Base-by-base conservation (phyloP, 2,113 vertebrate species). In the Okapia johnstoni region DNA sequence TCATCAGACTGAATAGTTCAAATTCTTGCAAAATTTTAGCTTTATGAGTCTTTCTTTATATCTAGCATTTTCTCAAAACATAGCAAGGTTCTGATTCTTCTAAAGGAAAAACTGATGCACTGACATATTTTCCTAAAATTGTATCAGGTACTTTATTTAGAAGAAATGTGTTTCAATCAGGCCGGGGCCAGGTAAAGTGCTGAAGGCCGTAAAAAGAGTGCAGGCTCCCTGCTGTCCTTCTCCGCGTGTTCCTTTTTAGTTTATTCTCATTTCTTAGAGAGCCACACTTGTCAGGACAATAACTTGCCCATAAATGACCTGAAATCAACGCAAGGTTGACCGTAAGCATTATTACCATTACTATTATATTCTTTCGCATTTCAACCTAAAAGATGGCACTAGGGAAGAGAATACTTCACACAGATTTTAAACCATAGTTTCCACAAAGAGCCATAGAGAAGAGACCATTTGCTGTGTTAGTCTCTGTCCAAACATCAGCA, bases 41-140 rank as follows among this genome's bases (percentile, higher is more conserved):
- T 79, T 66, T 66, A 58, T 57, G 55, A 90, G 36, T 8, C 5
- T 89, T 77, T 60, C 33, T 83, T 83, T 89, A 25, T 66, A 48
- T 36, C 52, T 36, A 33, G 30, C 58, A 66, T 86, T 80, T 66
- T n/a, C 50, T 96, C 40, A 86, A 90, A 70, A 23, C 10, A 86
- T 26, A 85, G 13, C 30, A 58, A 90, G 14, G 16, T 57, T 85
- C 36, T 61, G 28, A 36, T 17, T 66, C 63, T 36, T 55, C 77
- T 55, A 23, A 7, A 83, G 40, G 7, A 86, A 70, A 90, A 36
- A 30, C 55, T n/a, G 73, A 90, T 28, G 23, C 8, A 15, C 6
- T 43, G 16, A 63, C 25, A 23, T 48, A 48, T 85, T 89, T 60
- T 61, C 58, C 28, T 76, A 84, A 40, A 63, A 63, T 79, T 15